Evolutionary conservation across 2,113 vertebrate species (phyloP), one percentile per base, ranked within the genome.

Genomic region (Bothrops jararaca): DNA sequence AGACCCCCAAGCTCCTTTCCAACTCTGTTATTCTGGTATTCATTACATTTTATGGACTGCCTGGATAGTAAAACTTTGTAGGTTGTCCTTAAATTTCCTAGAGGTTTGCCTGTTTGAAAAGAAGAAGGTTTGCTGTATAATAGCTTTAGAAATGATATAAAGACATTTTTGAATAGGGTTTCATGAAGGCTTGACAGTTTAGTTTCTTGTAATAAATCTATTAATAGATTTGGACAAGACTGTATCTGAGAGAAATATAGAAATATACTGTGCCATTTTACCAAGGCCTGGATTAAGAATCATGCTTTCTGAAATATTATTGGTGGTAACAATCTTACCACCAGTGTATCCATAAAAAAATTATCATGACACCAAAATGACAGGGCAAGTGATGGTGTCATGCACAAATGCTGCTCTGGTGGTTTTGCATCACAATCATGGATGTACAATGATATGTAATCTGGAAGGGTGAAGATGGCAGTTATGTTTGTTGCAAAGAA

Each of bases 81-180:
- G 45, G 60, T 52, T 93, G 69, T 13, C 0, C 88, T 92, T 86
- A 90, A 94, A 94, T 94, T 95, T 29, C 29, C 53, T 48, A 69
- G 45, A 94, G 22, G 12, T 69, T 89, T 89, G 88, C 93, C 53
- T 1, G 1, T 26, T 42, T 93, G 90, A 57, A 94, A 95, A 60
- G 93, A 88, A 29, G 53, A 58, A 91, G 42, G 4, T 45, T 95
- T 29, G 23, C n/a, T 54, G 50, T 50, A 24, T 56, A 89, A 20
- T 45, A 22, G 90, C 93, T 26, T 11, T 24, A 48, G 9, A 18
- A 1, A 53, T 42, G 56, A 23, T 42, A 10, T 54, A 86, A 93
- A 0, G 12, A 87, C 48, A 34, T 8, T 48, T 57, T 86, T 3
- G 20, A 48, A 23, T 23, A 26, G 29, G 29, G 64, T 69, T 69